Evolutionary conservation across 1,140 invertebrate genomes (phyloP).

Genomic region (Drosophila biarmipes): DNA sequence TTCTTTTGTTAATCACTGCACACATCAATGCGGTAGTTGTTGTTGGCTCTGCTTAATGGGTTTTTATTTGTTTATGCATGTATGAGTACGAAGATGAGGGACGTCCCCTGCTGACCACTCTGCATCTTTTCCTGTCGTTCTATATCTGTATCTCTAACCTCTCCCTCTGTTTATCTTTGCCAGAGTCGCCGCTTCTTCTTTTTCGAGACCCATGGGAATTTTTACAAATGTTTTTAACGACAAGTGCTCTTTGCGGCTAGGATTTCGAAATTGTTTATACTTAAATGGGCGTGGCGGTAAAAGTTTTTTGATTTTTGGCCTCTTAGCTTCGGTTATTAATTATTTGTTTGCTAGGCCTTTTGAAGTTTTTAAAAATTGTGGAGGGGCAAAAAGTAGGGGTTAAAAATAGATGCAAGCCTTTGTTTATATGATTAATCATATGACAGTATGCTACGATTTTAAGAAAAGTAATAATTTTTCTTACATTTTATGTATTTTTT

Average conservation of each 20-base stretch:
- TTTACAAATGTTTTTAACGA: constrained; percentile 73
- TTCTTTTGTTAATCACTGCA: constrained; percentile 67
- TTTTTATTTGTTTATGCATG: constrained; percentile 80
- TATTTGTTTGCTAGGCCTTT: constrained; percentile 35
- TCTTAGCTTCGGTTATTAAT: constrained; percentile 42
- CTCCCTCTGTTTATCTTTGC: constrained; percentile 20
- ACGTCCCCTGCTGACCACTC: constrained; percentile 44
- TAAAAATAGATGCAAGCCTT: not conserved
- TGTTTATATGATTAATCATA: constrained; percentile 11
- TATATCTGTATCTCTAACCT: constrained; percentile 3
- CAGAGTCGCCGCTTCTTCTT: constrained; percentile 36
- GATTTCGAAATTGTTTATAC: constrained; percentile 47
- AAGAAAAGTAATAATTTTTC: too few species aligned
- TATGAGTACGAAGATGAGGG: constrained; percentile 54
- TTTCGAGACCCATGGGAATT: constrained; percentile 61
- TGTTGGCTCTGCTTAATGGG: constrained; percentile 77
- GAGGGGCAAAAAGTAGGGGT: not conserved
- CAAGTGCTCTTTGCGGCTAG: constrained; percentile 61
- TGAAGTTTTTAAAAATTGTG: constrained; percentile 11
- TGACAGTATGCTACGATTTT: not conserved
- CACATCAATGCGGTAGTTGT: constrained; percentile 65
- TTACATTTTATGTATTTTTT: too few species aligned
- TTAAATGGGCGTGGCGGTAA: constrained; percentile 36
- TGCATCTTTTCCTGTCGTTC: constrained; percentile 2
- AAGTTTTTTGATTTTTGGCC: constrained; percentile 20